Base-by-base conservation (phyloP, 2,888 invertebrate genomes). In the Tenthredo amoena region DNA sequence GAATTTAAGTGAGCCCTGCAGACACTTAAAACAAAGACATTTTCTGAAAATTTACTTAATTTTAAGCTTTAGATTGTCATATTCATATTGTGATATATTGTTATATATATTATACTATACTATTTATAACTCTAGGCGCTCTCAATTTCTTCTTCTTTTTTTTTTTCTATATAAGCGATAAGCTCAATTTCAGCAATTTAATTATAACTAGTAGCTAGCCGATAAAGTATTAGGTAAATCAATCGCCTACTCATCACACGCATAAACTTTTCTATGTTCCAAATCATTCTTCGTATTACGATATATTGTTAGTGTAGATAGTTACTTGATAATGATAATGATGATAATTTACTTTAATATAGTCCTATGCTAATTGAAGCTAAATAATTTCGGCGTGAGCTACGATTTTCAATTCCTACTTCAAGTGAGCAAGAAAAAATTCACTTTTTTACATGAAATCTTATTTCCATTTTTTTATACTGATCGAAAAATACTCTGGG, bases 31-130 rank as follows among this genome's bases (percentile, higher is more conserved):
- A 86, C 84, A 86, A 83, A 85, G 82, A 86, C 85, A 77, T 84
- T 85, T 84, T 77, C 84, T 85, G 82, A 83, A 62, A 77, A 40
- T 84, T 81, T 62, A 26, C 10, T 15, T 55, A 40, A 88, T 87
- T 88, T 88, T 88, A 87, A 90, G 90, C 90, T 90, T 43, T 90
- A 87, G 87, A 89, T 90, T 90, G 90, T 91, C 89, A 55, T 55
- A 55, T 90, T 90, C 89, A 89, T 90, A 92, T 92, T 93, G 93
- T 93, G 93, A 93, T 93, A 93, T 91, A 91, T 90, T 90, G 88
- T 88, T 87, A 91, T 85, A 85, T 50, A 47, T 50, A 50, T 55
- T n/a, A 55, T 77, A 77, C 77, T 77, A 77, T 68, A 89, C 91
- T 90, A 91, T 91, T 90, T 91, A 91, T 91, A 88, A 88, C 87